Evolutionary conservation across 2,888 invertebrate species (phyloP).

Genomic region (Mesorhabditis belari): DNA sequence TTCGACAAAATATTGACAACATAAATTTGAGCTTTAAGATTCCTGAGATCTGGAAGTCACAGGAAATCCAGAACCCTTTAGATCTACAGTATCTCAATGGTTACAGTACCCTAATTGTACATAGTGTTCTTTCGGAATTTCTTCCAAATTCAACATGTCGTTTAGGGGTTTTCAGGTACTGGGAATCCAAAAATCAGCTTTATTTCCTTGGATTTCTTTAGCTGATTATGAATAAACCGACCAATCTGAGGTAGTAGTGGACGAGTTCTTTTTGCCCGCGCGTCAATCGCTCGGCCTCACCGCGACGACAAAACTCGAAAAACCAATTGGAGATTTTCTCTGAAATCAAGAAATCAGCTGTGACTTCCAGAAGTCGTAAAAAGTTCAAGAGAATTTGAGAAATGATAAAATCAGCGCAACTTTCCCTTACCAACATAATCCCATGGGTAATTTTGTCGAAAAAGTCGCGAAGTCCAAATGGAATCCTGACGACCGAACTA

Average conservation of each 20-base stretch:
- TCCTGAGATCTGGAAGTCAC: no score
- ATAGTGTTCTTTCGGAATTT: no score
- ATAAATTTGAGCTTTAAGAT: no score
- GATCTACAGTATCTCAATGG: no score
- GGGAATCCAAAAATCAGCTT: no score
- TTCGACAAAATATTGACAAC: no score
- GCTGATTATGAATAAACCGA: no score
- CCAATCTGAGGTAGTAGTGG: constrained; percentile 78
- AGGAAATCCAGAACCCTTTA: no score
- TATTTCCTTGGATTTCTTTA: no score
- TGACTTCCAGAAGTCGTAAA: neutral
- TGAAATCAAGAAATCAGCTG: constrained; percentile 12
- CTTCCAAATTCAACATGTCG: no score
- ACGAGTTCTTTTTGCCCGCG: constrained; percentile 65
- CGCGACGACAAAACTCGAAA: constrained; percentile 42
- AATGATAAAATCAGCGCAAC: neutral
- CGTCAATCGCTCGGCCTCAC: constrained; percentile 40
- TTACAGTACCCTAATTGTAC: no score
- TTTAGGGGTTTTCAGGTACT: no score
- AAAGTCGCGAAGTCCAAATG: constrained; percentile 83
- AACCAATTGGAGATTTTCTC: constrained; percentile 46
- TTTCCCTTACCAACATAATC: constrained; percentile 70
- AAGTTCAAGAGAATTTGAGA: neutral
- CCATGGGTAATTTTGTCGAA: constrained; percentile 94
- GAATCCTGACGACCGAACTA: constrained; percentile 77